Base-by-base conservation (phyloP, 2,888 invertebrate species). In the Chalcis sispes region DNA sequence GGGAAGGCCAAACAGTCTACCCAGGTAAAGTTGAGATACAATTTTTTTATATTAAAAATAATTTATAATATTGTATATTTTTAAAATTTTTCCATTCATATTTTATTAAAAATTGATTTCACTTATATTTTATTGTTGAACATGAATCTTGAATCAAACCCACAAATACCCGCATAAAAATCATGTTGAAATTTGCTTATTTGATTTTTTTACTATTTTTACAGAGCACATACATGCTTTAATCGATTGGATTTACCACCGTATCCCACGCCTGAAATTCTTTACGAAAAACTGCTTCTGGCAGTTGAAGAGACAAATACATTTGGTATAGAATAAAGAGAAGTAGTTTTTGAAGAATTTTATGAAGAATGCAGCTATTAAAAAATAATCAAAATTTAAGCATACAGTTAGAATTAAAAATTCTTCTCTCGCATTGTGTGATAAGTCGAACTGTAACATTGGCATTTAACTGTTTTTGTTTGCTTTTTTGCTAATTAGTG, bases 301-400 rank as follows among this genome's bases (percentile, higher is more conserved):
- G 98, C 98, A 58, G 97, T 98, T 46, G 98, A 98, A 88, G 98
- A 98, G 89, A 98, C 98, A 29, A 97, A 96, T 89, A 97, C 97
- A 1, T 98, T 98, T 89, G 97, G 98, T 85, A 98, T 98, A 85
- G 98, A 98, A 90, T 97, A 92, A 93, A 85, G 70, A 72, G 46
- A 10, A 32, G 20, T 36, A 48, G 27, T 61, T 74, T 66, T 50
- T 7, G 48, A 32, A 27, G 52, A 54, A 58, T 27, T 48, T 65
- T 54, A 10, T 18, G 13, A 18, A 46, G 27, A 75, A 54, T 48
- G 46, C 54, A 15, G 23, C 18, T 29, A 62, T 58, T 72, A 67
- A 64, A 59, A 25, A 52, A 59, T 66, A 64, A 77, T 64, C 29
- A 62, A 72, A 62, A 64, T 25, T 69, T 52, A 58, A 13, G n/a